phyloP scores from a whole-genome alignment of 2,888 invertebrate species.

The Orthosia gothica region DNA sequence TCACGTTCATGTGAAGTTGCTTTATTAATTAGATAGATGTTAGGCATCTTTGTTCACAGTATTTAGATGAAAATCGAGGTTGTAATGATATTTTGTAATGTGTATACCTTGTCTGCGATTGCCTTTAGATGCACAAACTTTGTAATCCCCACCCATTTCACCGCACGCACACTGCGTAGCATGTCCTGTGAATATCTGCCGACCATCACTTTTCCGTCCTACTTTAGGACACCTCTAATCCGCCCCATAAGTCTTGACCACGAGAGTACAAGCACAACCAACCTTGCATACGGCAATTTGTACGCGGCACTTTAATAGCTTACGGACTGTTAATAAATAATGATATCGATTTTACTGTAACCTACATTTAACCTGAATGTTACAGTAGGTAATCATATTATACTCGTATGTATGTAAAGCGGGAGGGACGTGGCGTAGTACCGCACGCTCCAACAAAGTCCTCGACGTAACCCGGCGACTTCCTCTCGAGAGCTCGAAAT shows the following conservation, averaged over 20 bases:
- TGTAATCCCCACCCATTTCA: neutral
- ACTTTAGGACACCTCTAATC: neutral
- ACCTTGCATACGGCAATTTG: neutral
- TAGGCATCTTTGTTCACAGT: constrained; percentile 1
- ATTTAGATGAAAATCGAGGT: neutral
- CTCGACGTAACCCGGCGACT: constrained; percentile 26
- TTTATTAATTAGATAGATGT: neutral
- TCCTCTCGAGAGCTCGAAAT: constrained; percentile 42
- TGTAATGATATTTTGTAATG: neutral
- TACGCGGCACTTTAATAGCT: neutral
- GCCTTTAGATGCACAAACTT: neutral
- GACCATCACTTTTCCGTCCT: neutral
- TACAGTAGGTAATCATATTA: neutral
- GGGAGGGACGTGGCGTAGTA: constrained; percentile 20
- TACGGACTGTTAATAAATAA: constrained; percentile 2
- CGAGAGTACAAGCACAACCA: neutral
- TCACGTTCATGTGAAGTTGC: neutral
- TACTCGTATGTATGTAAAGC: neutral
- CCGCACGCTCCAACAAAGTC: constrained; percentile 6
- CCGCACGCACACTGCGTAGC: too few relatives aligned
- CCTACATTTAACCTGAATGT: neutral
- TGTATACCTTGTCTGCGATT: neutral
- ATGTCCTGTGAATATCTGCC: neutral
- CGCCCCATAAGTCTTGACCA: neutral
- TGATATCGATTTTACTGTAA: neutral